These are phyloP conservation scores for Catagonus wagneri DNA, from an alignment of 2,113 vertebrate species.

Conservation along the genomic window DNA sequence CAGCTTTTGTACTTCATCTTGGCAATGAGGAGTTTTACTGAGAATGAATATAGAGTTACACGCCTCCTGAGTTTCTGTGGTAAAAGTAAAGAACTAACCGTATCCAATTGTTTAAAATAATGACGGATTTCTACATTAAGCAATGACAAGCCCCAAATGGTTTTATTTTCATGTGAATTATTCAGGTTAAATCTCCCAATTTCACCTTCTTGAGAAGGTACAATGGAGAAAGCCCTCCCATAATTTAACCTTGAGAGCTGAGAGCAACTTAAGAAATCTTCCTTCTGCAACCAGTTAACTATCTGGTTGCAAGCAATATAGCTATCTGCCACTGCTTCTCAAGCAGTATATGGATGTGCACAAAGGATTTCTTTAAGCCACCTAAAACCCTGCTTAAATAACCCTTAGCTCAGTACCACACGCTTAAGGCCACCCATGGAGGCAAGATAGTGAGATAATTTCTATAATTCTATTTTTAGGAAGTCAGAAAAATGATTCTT, in stretches of 20 bases:
- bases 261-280: slow-evolving; percentile 29
- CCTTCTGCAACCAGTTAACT: neutral
- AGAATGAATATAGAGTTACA: slow-evolving; percentile 58
- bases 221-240: neutral
- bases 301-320: neutral
- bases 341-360: neutral
- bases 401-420: neutral
- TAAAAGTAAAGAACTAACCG: slow-evolving; percentile 59
- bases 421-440: neutral
- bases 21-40: slow-evolving; percentile 56
- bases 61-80: slow-evolving; percentile 9
- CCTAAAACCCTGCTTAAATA: neutral
- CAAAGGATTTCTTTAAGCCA: neutral
- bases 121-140: slow-evolving; percentile 65
- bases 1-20: slow-evolving; percentile 66
- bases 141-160: slow-evolving; percentile 56
- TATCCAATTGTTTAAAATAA: slow-evolving; percentile 69
- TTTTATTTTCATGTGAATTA: slow-evolving; percentile 71
- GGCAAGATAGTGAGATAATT: neutral
- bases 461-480: neutral
- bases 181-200: slow-evolving; percentile 48
- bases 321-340: neutral
- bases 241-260: slow-evolving; percentile 55
- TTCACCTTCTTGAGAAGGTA: slow-evolving; percentile 58
- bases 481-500: neutral